These are phyloP conservation scores for Eurystomus glaucurus DNA, from an alignment of 2,797 vertebrate genomes.

Conservation along the genomic window DNA sequence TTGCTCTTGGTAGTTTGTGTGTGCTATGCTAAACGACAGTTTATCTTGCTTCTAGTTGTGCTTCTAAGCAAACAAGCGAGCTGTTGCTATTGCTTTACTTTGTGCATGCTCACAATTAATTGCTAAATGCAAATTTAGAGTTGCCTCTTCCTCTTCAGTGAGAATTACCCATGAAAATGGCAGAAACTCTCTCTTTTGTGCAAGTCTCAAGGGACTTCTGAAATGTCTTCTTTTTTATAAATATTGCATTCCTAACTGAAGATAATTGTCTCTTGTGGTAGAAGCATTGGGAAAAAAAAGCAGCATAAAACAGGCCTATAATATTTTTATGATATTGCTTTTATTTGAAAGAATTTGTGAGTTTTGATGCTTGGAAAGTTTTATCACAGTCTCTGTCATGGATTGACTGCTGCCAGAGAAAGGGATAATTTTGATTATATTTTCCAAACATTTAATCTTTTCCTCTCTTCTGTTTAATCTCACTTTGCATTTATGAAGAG, in stretches of 20 bases:
- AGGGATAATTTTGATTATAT: not conserved
- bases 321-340: conserved; percentile 35
- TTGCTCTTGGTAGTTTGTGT: not conserved
- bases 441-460: not conserved
- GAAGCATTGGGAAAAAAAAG: not conserved
- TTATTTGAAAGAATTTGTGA: conserved; percentile 4
- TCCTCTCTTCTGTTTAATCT: not conserved
- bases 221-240: not conserved
- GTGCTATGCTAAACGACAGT: not conserved
- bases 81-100: not conserved
- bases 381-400: not conserved
- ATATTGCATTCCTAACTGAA: not conserved
- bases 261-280: not conserved
- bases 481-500: not conserved
- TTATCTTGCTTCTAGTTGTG: not conserved
- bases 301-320: not conserved
- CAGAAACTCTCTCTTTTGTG: not conserved
- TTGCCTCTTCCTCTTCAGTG: not conserved
- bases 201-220: not conserved
- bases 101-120: not conserved
- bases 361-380: conserved; percentile 35
- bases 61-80: not conserved
- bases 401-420: not conserved
- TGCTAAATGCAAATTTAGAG: not conserved
- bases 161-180: not conserved